Base-by-base conservation (phyloP, 2,113 vertebrate genomes). In the Perccottus glenii region DNA sequence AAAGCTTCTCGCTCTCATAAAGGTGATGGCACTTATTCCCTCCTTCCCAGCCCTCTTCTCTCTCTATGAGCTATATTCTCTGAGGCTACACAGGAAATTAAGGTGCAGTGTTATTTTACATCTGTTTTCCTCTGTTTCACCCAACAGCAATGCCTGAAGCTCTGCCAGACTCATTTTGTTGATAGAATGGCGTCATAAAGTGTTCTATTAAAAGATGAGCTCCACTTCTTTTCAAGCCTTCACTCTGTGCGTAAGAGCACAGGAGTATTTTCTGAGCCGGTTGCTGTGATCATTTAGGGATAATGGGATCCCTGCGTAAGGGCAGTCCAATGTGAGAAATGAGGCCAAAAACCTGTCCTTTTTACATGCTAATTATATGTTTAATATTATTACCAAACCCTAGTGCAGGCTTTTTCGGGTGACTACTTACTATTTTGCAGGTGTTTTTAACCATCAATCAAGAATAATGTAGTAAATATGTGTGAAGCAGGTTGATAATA, bases 111-210 rank as follows among this genome's bases (percentile, higher is more conserved):
- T 47, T 56, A 44, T 19, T 66, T 43, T 12, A 46, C 35, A 45
- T 38, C 5, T 51, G 43, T 40, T 73, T 76, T 59, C 14, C 2
- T 1, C 27, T 55, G 16, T 49, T 44, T 60, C 42, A n/a, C 33
- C 67, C 67, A 15, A 9, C 35, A 57, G 60, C 73, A 16, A 46
- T n/a, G 60, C 68, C 27, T 5, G 60, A 33, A 73, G 69, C 64
- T 52, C 53, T 55, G 38, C 60, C 11, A 49, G 14, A 11, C 9
- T 47, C 62, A 56, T 67, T 65, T 58, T 43, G 52, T 16, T 75
- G 52, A 55, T 55, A 36, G 52, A 55, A n/a, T 44, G 27, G 42
- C 40, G 10, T 27, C 60, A 15, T 57, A 69, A 60, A 68, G 9
- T 4, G 53, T 56, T 14, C 43, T 33, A 16, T 59, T 48, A 12